phyloP scores from a whole-genome alignment of 1,140 invertebrate species.

The Drosophila chauvacae region DNA sequence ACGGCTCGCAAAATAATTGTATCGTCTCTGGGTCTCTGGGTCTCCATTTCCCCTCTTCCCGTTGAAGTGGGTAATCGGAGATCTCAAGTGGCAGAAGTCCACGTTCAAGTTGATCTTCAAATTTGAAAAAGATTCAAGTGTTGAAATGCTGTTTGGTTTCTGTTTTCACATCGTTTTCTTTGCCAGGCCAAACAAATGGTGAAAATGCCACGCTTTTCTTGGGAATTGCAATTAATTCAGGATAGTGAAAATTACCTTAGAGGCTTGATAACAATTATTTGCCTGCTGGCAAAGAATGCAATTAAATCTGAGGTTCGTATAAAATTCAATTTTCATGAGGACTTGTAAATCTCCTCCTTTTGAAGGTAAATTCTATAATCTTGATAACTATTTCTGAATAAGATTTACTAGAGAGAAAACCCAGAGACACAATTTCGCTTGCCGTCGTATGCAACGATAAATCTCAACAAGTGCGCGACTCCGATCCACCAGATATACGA shows the following conservation, averaged over 20 bases:
- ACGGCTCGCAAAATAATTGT: constrained; percentile 38
- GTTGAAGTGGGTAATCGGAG: constrained; percentile 18
- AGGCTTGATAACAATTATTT: background rate
- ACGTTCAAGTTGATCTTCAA: constrained; percentile 5
- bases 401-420: background rate
- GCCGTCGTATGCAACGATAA: constrained; percentile 13
- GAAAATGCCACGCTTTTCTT: constrained; percentile 3
- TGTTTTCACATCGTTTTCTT: background rate
- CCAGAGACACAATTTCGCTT: constrained; percentile 14
- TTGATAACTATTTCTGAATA: background rate
- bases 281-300: background rate
- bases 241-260: background rate
- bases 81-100: constrained; percentile 26
- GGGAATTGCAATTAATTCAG: background rate
- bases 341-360: background rate
- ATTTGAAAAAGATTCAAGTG: constrained; percentile 5
- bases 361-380: background rate
- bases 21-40: constrained; percentile 1
- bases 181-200: background rate
- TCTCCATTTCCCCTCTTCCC: background rate
- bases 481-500: constrained; percentile 18
- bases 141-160: constrained; percentile 17
- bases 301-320: too few relatives aligned
- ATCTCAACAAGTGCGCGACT: constrained; percentile 29
- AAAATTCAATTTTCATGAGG: background rate